Percentiles rank a stretch among this genome's conserved stretches.
Conservation (phyloP, 2,113 vertebrate species). For the Myiozetetes cayanensis region DNA sequence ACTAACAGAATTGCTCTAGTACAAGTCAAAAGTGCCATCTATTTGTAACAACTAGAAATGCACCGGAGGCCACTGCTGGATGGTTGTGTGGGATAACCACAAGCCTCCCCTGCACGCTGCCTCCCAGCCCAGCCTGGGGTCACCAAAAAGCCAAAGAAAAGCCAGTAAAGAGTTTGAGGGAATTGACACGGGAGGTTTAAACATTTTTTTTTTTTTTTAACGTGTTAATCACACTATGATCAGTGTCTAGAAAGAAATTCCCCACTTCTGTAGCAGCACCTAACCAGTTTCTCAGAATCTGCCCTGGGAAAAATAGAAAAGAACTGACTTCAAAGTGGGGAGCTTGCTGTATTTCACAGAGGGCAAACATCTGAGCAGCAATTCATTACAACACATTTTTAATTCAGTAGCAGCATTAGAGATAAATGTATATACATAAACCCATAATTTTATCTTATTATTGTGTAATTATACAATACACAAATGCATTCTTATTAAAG, state of each 20-base stretch:
- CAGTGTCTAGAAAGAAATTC: background rate
- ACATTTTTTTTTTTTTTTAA: accelerated
- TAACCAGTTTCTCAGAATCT: background rate
- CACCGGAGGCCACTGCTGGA: conserved; percentile 33
- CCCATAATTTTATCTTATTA: background rate
- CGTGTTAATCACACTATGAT: accelerated
- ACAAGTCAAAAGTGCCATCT: conserved; percentile 84
- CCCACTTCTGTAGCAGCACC: background rate
- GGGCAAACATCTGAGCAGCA: background rate
- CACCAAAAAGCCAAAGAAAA: background rate
- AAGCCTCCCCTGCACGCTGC: background rate
- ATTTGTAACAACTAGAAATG: conserved; percentile 74
- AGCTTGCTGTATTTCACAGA: background rate
- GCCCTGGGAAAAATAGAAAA: background rate
- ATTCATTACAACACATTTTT: background rate
- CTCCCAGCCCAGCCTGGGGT: background rate
- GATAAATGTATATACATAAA: background rate
- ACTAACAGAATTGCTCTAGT: conserved; percentile 15
- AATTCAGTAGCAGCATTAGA: background rate
- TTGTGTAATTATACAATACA: background rate
- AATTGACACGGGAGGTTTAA: background rate
- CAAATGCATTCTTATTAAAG: background rate
- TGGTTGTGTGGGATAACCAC: background rate
- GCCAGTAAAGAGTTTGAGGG: background rate
- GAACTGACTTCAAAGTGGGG: background rate